Base-by-base conservation (phyloP, 2,113 vertebrate species). In the Rhinolophus sinicus region DNA sequence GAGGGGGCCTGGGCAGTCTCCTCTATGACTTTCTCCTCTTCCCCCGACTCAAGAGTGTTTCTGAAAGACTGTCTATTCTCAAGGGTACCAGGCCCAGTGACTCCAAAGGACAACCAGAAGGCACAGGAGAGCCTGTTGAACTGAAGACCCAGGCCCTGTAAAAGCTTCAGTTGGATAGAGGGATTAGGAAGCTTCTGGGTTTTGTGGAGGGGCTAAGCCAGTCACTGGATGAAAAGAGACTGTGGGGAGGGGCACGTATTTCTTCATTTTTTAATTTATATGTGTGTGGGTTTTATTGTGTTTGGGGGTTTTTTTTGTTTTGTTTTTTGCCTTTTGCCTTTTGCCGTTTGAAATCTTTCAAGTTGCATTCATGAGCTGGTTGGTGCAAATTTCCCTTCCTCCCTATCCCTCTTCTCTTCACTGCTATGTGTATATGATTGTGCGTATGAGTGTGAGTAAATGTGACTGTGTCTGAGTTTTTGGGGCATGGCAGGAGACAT, bases 1-100 rank as follows among this genome's bases (percentile, higher is more conserved):
- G 99, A 47, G 99, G 98, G 10, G 99, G 98, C 73, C 98, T 99
- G 98, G 99, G 99, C 7, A 99, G 99, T 65, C 98, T 99, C 70
- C 97, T 99, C 60, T 99, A 99, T 21, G 99, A 99, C 95, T 99
- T 99, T 98, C 98, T 99, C 96, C 98, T 99, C 97, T 99, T 99
- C 97, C 99, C 99, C 62, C 99, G 99, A 96, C 98, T 99, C 98
- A 99, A 99, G 93, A 99, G 98, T 96, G 96, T 99, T 88, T 99
- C 99, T 28, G 99, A 99, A 98, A 99, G 99, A 98, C 98, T 99
- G 98, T 99, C 99, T 97, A 98, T 99, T 69, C 99, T 99, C 94
- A 99, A 99, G 98, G 99, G 99, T 89, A 98, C 98, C 67, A 98
- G 98, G 67, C 98, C 99, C 89, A 98, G 98, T 0, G 99, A 99